Evolutionary conservation across 2,113 vertebrate genomes (phyloP).

Genomic region (Spermophilus dauricus): DNA sequence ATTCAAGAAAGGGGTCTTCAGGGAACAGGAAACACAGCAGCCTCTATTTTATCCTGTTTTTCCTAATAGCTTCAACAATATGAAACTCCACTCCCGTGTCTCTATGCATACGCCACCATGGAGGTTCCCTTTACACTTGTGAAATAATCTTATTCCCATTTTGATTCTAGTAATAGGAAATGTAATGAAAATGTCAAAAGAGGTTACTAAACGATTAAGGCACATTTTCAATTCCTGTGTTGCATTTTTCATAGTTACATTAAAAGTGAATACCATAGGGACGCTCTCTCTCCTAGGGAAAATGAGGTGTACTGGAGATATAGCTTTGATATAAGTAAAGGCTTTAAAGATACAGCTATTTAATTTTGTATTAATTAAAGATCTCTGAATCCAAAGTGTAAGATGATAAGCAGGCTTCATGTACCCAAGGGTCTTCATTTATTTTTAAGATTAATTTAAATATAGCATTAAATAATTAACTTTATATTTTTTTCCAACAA

Average conservation of each 20-base stretch:
- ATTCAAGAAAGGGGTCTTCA: not conserved
- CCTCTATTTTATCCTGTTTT: not conserved
- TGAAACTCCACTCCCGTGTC: not conserved
- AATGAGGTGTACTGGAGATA: slow-evolving; percentile 74
- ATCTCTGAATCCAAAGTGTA: not conserved
- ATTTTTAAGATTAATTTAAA: slow-evolving; percentile 36
- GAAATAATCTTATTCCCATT: slow-evolving; percentile 70
- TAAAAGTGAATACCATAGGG: slow-evolving; percentile 76
- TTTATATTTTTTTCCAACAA: not conserved
- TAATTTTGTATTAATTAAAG: slow-evolving; percentile 78
- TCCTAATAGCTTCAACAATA: not conserved
- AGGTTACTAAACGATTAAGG: slow-evolving; percentile 79
- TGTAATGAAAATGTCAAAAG: slow-evolving; percentile 81
- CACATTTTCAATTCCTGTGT: slow-evolving; percentile 79
- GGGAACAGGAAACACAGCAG: not conserved
- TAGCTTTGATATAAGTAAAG: slow-evolving; percentile 78
- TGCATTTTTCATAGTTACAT: slow-evolving; percentile 85
- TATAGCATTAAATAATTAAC: not conserved
- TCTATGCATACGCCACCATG: not conserved
- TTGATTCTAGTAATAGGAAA: slow-evolving; percentile 73
- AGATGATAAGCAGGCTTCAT: not conserved
- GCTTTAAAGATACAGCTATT: slow-evolving; percentile 77
- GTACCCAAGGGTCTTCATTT: not conserved
- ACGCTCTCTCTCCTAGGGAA: slow-evolving; percentile 35
- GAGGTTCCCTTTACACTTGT: slow-evolving; percentile 39